Conservation (phyloP, 2,797 vertebrate genomes). For the Denticeps clupeoides region DNA sequence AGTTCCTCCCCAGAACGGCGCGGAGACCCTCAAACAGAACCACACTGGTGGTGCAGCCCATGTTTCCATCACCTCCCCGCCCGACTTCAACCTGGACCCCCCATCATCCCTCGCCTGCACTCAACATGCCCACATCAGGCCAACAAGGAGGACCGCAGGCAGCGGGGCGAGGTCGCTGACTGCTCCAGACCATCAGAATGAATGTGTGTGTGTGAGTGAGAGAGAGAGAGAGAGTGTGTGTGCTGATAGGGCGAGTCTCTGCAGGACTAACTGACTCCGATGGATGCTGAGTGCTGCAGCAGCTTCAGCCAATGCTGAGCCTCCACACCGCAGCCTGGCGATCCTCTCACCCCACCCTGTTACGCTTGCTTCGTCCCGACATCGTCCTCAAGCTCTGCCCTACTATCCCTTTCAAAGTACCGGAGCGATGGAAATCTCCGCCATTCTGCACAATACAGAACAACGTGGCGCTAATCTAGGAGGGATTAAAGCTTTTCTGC, state of each 20-base stretch:
- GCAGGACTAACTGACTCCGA: conserved; percentile 9
- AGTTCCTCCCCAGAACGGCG: conserved; percentile 85
- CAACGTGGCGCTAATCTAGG: too few species aligned
- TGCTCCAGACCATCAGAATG: conserved; percentile 9
- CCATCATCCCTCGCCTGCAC: conserved; percentile 17
- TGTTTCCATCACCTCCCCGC: conserved; percentile 55
- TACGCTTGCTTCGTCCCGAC: too few species aligned
- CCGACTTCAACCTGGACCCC: conserved; percentile 43
- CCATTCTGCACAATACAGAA: too few species aligned
- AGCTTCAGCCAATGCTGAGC: conserved; percentile 44
- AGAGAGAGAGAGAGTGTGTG: conserved; percentile 7
- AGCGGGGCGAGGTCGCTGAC: conserved; percentile 13
- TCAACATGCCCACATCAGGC: conserved; percentile 26
- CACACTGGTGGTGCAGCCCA: conserved; percentile 92
- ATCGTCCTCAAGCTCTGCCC: conserved; percentile 17
- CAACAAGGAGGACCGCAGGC: conserved; percentile 4
- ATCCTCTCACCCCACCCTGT: conserved; percentile 36
- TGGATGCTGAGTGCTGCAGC: conserved; percentile 48
- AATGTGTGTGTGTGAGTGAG: conserved; percentile 9
- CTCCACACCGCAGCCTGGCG: conserved; percentile 15
- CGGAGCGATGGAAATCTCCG: too few species aligned
- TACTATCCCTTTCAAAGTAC: conserved; percentile 13
- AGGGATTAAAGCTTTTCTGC: too few species aligned
- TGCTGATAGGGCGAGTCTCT: not conserved
- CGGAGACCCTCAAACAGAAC: conserved; percentile 84